These are phyloP conservation scores for Gymnopithys bicolor DNA, from an alignment of 2,797 vertebrate genomes.

Conservation along the genomic window DNA sequence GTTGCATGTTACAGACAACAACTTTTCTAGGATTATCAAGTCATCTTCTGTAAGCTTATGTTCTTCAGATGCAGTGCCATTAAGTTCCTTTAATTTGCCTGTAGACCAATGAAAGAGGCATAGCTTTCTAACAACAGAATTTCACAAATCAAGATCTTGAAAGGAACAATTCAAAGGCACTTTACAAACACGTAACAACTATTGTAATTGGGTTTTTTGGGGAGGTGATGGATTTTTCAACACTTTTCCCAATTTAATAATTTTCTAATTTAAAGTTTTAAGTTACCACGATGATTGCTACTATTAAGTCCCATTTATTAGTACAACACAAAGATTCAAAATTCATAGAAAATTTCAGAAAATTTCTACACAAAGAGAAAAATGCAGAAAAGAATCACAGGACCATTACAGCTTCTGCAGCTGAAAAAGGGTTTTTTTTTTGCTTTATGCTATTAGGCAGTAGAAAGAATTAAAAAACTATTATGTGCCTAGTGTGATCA, in stretches of 20 bases:
- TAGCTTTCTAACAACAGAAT: not conserved
- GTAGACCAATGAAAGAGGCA: not conserved
- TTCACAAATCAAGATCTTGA: not conserved
- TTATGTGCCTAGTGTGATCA: not conserved
- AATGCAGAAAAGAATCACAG: not conserved
- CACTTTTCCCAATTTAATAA: not conserved
- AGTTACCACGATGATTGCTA: not conserved
- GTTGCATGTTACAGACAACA: constrained; percentile 82
- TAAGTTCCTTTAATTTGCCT: constrained; percentile 97
- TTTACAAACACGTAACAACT: not conserved
- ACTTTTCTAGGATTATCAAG: constrained; percentile 84
- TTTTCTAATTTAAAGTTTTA: not conserved
- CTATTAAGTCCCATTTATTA: not conserved
- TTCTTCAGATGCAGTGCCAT: constrained; percentile 83
- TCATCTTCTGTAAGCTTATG: constrained; percentile 88
- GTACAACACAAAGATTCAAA: not conserved
- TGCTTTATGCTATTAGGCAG: not conserved
- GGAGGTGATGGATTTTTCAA: not conserved
- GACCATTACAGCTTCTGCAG: not conserved
- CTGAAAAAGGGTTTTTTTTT: not conserved
- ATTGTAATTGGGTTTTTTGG: accelerated
- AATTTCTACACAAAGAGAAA: not conserved
- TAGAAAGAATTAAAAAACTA: not conserved
- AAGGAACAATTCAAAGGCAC: not conserved
- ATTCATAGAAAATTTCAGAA: not conserved